These are phyloP conservation scores for Penelope pileata DNA, from an alignment of 2,113 vertebrate genomes.

Conservation along the genomic window DNA sequence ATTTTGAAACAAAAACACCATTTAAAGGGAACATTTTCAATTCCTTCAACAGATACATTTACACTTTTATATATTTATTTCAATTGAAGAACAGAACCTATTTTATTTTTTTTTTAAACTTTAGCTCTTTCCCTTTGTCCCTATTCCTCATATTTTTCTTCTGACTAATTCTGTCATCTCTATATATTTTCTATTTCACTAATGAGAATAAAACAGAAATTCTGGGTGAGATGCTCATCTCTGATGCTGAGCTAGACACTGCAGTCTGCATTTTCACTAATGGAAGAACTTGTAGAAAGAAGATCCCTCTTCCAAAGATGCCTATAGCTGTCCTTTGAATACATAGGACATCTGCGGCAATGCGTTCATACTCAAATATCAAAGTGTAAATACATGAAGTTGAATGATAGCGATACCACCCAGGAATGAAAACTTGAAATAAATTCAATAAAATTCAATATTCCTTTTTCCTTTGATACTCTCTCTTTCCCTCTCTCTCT, in stretches of 20 bases:
- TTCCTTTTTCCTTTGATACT: background rate
- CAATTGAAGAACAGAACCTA: no score
- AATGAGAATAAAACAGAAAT: background rate
- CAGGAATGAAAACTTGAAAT: constrained; percentile 23
- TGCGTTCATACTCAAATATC: background rate
- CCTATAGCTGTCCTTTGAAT: constrained; percentile 43
- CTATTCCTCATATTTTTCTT: background rate
- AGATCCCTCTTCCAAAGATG: constrained; percentile 3
- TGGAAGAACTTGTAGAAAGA: constrained; percentile 4
- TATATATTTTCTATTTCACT: background rate
- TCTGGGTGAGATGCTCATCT: background rate
- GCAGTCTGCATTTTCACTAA: background rate
- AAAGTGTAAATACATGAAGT: constrained; percentile 5
- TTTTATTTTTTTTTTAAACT: background rate
- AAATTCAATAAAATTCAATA: background rate
- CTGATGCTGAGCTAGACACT: background rate
- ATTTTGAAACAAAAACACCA: background rate
- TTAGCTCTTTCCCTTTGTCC: background rate
- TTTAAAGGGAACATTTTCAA: no score
- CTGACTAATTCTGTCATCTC: background rate
- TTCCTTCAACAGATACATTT: background rate
- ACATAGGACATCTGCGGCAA: constrained; percentile 16
- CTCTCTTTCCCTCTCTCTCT: background rate
- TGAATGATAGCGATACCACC: constrained; percentile 32
- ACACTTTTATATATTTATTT: no score